phyloP scores from a whole-genome alignment of 2,888 invertebrate genomes.

The Portevinia maculata region DNA sequence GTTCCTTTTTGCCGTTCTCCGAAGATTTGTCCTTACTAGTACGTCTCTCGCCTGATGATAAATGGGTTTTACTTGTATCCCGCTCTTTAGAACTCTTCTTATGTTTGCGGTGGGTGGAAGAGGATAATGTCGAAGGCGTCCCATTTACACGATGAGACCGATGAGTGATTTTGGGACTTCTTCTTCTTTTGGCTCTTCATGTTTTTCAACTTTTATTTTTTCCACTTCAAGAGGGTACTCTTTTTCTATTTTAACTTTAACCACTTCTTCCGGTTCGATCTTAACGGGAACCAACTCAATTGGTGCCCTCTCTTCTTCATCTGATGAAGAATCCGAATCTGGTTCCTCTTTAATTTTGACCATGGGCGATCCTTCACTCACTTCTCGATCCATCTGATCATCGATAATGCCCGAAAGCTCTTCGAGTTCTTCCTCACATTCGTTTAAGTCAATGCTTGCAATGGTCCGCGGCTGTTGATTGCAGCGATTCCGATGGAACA shows the following conservation, averaged over 20 bases:
- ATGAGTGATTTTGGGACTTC: constrained; percentile 16
- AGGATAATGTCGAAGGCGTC: constrained; percentile 32
- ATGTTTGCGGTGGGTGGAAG: constrained; percentile 55
- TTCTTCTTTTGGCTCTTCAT: constrained; percentile 20
- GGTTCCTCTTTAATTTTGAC: constrained; percentile 34
- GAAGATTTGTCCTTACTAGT: constrained; percentile 45
- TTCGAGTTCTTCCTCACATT: constrained; percentile 77
- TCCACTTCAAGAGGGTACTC: constrained; percentile 35
- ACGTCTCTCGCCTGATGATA: constrained; percentile 24
- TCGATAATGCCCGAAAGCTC: constrained; percentile 76
- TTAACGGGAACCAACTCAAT: not conserved
- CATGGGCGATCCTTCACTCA: no score
- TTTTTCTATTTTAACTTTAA: constrained; percentile 10
- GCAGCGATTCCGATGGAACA: constrained; percentile 77
- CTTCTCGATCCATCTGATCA: constrained; percentile 47
- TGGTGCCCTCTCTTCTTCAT: not conserved
- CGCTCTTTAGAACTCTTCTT: constrained; percentile 58
- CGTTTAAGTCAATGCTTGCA: constrained; percentile 74
- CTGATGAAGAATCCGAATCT: not conserved
- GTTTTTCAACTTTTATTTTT: constrained; percentile 32
- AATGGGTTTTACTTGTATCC: constrained; percentile 17
- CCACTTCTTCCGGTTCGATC: not conserved
- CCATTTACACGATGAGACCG: constrained; percentile 49
- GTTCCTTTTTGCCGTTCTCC: constrained; percentile 34
- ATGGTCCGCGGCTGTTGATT: constrained; percentile 55